phyloP scores from a whole-genome alignment of 2,888 invertebrate genomes.

The Horisme vitalbata region DNA sequence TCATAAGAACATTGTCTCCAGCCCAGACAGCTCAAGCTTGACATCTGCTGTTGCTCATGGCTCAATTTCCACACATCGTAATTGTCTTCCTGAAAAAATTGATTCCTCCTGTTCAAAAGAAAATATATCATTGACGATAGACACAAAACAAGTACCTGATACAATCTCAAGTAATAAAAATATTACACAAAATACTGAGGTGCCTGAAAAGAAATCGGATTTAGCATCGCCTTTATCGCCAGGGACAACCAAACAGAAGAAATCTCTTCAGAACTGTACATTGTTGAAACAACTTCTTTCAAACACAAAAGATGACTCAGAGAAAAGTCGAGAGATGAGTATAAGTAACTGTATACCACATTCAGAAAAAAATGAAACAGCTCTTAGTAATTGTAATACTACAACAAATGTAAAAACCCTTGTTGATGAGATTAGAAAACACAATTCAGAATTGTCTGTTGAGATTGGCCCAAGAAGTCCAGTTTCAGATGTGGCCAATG shows the following conservation, averaged over 20 bases:
- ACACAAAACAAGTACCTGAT: constrained; percentile 18
- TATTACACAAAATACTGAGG: constrained; percentile 20
- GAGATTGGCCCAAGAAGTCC: constrained; percentile 38
- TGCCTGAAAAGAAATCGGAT: constrained; percentile 20
- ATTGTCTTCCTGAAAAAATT: constrained; percentile 24
- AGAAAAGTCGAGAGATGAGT: constrained; percentile 46
- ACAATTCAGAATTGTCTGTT: constrained; percentile 36
- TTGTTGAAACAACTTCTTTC: constrained; percentile 71
- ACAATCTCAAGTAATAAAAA: constrained; percentile 21
- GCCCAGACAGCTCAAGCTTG: constrained; percentile 25
- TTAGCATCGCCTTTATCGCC: constrained; percentile 20
- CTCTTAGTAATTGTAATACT: constrained; percentile 37
- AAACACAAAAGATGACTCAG: constrained; percentile 58
- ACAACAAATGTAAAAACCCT: constrained; percentile 30
- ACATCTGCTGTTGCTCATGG: constrained; percentile 5
- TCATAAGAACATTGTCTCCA: constrained; percentile 20
- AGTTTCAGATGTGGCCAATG: constrained; percentile 42
- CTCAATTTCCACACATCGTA: constrained; percentile 13
- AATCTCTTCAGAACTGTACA: constrained; percentile 67
- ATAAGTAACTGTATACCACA: constrained; percentile 42
- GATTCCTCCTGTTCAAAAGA: constrained; percentile 17
- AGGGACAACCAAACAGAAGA: constrained; percentile 36
- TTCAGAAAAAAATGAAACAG: constrained; percentile 39
- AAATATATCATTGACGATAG: constrained; percentile 17
- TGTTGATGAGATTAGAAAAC: constrained; percentile 30